A percentile compares a stretch with the other conserved stretches of the same genome.
Conservation (phyloP, 2,888 invertebrate genomes). For the Stegophylla sp. region DNA sequence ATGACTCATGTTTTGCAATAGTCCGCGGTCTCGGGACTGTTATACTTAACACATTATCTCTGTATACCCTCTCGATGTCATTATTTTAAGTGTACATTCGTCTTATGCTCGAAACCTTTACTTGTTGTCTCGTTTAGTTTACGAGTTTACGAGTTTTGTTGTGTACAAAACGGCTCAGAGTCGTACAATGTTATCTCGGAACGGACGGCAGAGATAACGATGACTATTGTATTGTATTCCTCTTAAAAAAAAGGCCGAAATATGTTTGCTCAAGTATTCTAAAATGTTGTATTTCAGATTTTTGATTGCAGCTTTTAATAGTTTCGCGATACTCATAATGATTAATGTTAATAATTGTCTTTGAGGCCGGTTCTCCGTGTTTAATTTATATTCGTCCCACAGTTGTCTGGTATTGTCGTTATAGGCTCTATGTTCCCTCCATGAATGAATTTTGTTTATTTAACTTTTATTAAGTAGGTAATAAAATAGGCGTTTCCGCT, state of each 20-base stretch:
- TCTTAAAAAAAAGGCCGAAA: no score
- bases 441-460: constrained; percentile 34
- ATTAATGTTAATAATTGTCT: neutral
- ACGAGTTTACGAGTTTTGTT: no score
- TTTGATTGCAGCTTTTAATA: no score
- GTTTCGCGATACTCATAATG: no score
- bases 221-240: neutral
- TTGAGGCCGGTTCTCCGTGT: neutral
- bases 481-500: constrained; percentile 44
- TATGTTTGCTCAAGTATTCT: no score
- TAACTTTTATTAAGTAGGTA: constrained; percentile 37
- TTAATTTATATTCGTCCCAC: constrained; percentile 42
- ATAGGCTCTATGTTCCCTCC: neutral
- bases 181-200: neutral
- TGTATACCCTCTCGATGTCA: no score
- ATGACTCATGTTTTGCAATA: neutral
- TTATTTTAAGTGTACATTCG: no score
- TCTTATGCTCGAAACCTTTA: no score
- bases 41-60: neutral
- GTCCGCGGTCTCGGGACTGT: neutral
- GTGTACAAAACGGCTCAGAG: neutral
- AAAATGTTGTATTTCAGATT: no score
- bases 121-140: no score
- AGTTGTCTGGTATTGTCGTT: neutral
- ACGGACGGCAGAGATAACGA: neutral